phyloP scores from a whole-genome alignment of 2,888 invertebrate species.

The Celastrina argiolus region DNA sequence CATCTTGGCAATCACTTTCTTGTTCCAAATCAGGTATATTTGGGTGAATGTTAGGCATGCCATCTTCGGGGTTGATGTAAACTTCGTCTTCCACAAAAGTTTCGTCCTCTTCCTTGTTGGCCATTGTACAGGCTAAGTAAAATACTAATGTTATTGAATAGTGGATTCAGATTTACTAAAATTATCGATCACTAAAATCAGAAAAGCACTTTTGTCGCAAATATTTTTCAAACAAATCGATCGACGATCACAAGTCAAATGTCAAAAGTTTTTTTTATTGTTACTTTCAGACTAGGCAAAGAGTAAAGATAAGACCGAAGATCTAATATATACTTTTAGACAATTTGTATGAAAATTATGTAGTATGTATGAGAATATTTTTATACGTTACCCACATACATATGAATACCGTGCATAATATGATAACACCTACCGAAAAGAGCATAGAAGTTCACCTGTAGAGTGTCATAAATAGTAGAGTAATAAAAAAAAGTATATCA shows the following conservation, averaged over 20 bases:
- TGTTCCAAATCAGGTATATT: constrained; percentile 83
- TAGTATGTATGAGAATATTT: no score
- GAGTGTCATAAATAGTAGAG: no score
- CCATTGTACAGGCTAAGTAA: constrained; percentile 43
- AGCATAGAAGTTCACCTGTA: no score
- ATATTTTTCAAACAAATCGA: constrained; percentile 14
- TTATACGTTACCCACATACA: no score
- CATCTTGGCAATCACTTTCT: constrained; percentile 82
- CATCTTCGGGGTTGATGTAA: constrained; percentile 91
- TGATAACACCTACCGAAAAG: no score
- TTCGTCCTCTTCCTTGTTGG: constrained; percentile 64
- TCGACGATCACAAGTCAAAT: constrained; percentile 2
- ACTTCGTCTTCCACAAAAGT: constrained; percentile 82
- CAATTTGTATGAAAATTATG: no score
- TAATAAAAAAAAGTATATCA: neutral
- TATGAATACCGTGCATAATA: no score
- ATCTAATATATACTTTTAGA: no score
- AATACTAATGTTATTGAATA: neutral
- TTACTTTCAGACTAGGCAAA: neutral
- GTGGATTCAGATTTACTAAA: neutral
- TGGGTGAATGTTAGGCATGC: constrained; percentile 90
- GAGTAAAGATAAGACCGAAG: no score
- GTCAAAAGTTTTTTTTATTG: neutral
- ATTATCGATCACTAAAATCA: constrained; percentile 12
- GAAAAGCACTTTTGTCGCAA: neutral